These are phyloP conservation scores for Delichon dasypus DNA, from an alignment of 2,797 vertebrate genomes.

Conservation along the genomic window DNA sequence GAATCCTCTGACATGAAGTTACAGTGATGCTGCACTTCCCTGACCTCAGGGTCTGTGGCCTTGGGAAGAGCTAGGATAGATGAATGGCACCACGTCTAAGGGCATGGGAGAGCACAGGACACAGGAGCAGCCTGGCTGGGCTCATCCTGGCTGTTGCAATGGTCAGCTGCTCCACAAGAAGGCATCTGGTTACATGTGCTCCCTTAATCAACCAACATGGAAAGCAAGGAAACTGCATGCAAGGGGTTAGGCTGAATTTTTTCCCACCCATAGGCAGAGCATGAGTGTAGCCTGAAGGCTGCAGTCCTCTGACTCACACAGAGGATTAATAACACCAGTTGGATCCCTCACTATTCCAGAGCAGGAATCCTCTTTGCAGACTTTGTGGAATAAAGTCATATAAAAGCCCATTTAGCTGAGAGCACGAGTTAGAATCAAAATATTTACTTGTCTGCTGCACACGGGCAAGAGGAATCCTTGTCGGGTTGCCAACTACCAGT, in stretches of 20 bases:
- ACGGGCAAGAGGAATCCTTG: not conserved
- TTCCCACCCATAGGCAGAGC: not conserved
- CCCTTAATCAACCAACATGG: not conserved
- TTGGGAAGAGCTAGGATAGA: not conserved
- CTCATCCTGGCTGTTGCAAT: not conserved
- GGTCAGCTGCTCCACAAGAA: not conserved
- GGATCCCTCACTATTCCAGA: not conserved
- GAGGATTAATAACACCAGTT: not conserved
- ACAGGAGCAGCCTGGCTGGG: not conserved
- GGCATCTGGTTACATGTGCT: not conserved
- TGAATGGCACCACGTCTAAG: not conserved
- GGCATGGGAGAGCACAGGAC: not conserved
- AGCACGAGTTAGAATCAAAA: slow-evolving; percentile 14
- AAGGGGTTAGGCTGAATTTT: not conserved
- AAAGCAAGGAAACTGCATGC: not conserved
- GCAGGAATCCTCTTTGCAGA: not conserved
- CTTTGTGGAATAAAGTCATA: not conserved
- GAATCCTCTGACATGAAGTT: not conserved
- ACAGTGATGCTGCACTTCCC: not conserved
- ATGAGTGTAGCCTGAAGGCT: not conserved
- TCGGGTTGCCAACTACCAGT: not conserved
- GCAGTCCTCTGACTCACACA: not conserved
- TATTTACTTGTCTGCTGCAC: slow-evolving; percentile 17
- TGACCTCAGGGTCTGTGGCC: not conserved
- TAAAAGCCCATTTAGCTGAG: slow-evolving; percentile 6